phyloP scores from a whole-genome alignment of 2,797 vertebrate genomes.

The Tamandua tetradactyla region DNA sequence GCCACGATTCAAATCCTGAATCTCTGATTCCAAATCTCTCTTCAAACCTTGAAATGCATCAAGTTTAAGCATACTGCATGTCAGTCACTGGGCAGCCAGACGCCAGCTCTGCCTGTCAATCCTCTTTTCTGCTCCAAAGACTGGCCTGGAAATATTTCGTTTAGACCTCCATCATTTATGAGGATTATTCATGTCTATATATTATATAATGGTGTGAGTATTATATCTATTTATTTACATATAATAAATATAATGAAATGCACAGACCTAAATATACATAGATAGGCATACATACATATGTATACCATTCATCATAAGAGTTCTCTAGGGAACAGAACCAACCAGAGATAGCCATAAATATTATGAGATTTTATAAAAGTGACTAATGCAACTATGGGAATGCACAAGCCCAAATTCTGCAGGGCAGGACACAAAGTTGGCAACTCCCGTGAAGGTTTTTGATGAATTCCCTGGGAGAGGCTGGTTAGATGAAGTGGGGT shows the following conservation, averaged over 20 bases:
- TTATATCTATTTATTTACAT: not conserved
- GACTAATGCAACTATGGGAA: too few relatives aligned
- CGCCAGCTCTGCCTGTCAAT: not conserved
- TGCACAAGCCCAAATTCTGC: too few relatives aligned
- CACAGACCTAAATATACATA: not conserved
- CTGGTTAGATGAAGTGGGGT: too few relatives aligned
- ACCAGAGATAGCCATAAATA: too few relatives aligned
- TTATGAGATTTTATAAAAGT: too few relatives aligned
- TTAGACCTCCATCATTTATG: not conserved
- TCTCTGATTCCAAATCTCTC: not conserved
- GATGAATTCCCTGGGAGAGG: too few relatives aligned
- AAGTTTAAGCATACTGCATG: not conserved
- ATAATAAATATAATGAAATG: not conserved
- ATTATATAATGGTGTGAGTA: not conserved
- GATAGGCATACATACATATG: not conserved
- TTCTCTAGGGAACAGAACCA: too few relatives aligned
- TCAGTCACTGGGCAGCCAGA: not conserved
- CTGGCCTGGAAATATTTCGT: not conserved
- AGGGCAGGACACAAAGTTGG: too few relatives aligned
- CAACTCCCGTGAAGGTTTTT: too few relatives aligned
- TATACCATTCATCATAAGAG: too few relatives aligned
- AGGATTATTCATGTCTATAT: not conserved
- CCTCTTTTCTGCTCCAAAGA: not conserved
- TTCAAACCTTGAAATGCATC: not conserved
- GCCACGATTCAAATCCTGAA: not conserved